Percentiles rank a stretch among this genome's conserved stretches.
Evolutionary conservation across 1,140 invertebrate genomes (phyloP).

Genomic region (Cydia pomonella): DNA sequence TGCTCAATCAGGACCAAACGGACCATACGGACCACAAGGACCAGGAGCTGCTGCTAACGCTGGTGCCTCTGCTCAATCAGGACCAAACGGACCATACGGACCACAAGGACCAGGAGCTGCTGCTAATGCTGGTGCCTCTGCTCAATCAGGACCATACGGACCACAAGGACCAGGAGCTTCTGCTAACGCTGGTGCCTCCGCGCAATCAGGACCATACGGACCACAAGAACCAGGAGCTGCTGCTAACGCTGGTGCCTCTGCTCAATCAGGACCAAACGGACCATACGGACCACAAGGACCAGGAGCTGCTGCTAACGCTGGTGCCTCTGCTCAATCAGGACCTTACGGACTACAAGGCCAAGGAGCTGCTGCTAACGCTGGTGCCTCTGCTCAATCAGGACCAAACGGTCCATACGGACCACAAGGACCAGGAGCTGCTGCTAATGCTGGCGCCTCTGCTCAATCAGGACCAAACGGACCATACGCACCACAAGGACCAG

Average conservation of each 20-base stretch:
- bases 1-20: not conserved
- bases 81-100: constrained; percentile 1
- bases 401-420: not conserved
- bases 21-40: not conserved
- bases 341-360: too few relatives aligned
- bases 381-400: constrained; percentile 12
- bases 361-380: too few relatives aligned
- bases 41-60: constrained; percentile 9
- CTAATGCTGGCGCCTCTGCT: not conserved
- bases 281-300: too few relatives aligned
- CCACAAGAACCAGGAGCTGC: too few relatives aligned
- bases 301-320: too few relatives aligned
- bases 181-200: too few relatives aligned
- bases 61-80: not conserved
- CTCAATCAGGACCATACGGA: too few relatives aligned
- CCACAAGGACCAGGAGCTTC: too few relatives aligned
- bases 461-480: constrained; percentile 7
- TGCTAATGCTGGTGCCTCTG: constrained; percentile 5
- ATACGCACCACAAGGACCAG: constrained; percentile 26
- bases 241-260: too few relatives aligned
- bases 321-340: too few relatives aligned
- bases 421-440: not conserved
- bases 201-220: too few relatives aligned
- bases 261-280: too few relatives aligned
- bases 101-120: not conserved